Conservation (phyloP, 2,888 invertebrate species). For the Leptopilina myrica region DNA sequence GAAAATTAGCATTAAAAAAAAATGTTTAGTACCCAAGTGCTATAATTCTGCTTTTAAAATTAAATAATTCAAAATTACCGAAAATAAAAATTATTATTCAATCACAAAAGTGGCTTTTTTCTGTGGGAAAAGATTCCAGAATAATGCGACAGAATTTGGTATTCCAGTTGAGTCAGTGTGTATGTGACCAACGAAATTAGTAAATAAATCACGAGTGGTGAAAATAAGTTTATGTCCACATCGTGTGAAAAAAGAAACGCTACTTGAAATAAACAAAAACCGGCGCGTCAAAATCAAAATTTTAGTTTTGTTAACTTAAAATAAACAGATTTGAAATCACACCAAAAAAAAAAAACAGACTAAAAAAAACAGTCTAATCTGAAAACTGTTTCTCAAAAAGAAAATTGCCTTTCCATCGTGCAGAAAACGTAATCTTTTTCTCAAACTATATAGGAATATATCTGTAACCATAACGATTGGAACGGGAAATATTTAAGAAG, state of each 20-base stretch:
- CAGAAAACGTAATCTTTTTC: neutral
- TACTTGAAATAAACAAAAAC: neutral
- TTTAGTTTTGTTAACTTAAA: no score
- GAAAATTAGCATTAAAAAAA: no score
- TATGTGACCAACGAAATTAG: constrained; percentile 9
- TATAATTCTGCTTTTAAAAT: no score
- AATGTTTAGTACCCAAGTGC: no score
- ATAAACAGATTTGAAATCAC: no score
- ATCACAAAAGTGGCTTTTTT: neutral
- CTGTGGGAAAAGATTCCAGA: constrained; percentile 29
- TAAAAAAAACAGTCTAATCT: neutral
- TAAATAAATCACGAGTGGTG: constrained; percentile 9
- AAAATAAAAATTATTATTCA: neutral
- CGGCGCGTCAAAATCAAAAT: no score
- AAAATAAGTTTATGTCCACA: constrained; percentile 12
- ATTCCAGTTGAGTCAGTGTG: constrained; percentile 15
- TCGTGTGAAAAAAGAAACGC: constrained; percentile 2
- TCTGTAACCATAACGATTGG: constrained; percentile 7
- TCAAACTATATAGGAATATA: neutral
- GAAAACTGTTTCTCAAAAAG: neutral
- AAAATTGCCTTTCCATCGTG: neutral
- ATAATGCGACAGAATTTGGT: constrained; percentile 21
- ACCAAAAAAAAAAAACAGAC: no score
- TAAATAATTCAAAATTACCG: no score
- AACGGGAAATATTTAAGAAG: constrained; percentile 23